Conservation (phyloP, 2,888 invertebrate genomes). For the Trichopoda pennipes region DNA sequence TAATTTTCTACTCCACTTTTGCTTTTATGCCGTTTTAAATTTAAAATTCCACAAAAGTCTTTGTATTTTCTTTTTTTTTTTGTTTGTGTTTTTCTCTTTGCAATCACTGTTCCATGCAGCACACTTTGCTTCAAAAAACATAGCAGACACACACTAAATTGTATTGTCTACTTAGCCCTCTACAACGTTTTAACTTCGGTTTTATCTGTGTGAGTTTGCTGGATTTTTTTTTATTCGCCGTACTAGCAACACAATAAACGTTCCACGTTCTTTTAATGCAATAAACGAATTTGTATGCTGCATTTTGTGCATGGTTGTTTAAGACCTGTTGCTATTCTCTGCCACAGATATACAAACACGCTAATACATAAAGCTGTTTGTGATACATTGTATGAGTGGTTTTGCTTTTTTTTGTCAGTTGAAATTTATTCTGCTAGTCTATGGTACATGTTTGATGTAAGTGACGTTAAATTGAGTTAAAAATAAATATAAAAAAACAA, state of each 20-base stretch:
- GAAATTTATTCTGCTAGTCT: constrained; percentile 17
- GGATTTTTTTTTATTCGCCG: background rate
- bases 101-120: constrained; percentile 40
- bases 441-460: constrained; percentile 21
- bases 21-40: constrained; percentile 12
- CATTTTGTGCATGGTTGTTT: constrained; percentile 53
- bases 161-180: constrained; percentile 45
- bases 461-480: constrained; percentile 61
- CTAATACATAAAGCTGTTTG: constrained; percentile 7
- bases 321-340: constrained; percentile 58
- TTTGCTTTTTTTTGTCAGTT: background rate
- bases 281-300: constrained; percentile 63
- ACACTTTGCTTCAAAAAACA: background rate
- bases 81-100: background rate
- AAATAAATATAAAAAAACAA: constrained; percentile 25
- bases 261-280: constrained; percentile 54
- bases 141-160: constrained; percentile 22
- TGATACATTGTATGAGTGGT: constrained; percentile 1
- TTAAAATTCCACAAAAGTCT: constrained; percentile 25
- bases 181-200: constrained; percentile 15
- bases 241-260: constrained; percentile 56
- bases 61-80: background rate
- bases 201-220: constrained; percentile 1
- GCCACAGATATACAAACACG: background rate
- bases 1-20: background rate